Conservation (phyloP, 2,113 vertebrate species). For the Condylura cristata region DNA sequence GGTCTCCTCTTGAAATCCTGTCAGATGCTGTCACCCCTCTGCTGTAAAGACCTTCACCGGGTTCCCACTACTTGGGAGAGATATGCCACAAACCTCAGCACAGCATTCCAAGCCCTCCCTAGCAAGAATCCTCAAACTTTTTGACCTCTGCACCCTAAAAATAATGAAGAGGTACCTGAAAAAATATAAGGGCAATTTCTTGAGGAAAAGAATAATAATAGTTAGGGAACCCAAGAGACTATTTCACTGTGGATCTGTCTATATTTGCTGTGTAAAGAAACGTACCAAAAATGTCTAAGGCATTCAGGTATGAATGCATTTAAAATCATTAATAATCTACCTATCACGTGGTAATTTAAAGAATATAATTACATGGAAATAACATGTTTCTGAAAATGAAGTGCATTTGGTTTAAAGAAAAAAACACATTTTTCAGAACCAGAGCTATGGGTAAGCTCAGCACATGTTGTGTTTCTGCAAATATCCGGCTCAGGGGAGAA, state of each 20-base stretch:
- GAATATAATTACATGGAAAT: background rate
- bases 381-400: conserved; percentile 27
- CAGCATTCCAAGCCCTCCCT: background rate
- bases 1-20: background rate
- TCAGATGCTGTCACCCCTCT: background rate
- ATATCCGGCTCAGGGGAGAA: background rate
- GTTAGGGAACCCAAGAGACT: background rate
- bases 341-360: background rate
- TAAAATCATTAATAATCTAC: background rate
- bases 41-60: background rate
- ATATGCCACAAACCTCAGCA: background rate
- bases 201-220: background rate
- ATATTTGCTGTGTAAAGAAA: background rate
- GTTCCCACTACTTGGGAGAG: background rate
- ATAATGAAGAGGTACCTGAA: background rate
- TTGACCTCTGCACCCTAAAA: conserved; percentile 24
- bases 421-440: background rate
- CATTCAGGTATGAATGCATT: background rate
- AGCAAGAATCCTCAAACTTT: background rate
- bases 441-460: background rate
- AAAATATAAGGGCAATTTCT: background rate
- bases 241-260: background rate
- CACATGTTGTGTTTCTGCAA: background rate
- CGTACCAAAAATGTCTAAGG: background rate
- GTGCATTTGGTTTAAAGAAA: background rate